Conservation (phyloP, 2,888 invertebrate genomes). For the Athripsodes cinereus region DNA sequence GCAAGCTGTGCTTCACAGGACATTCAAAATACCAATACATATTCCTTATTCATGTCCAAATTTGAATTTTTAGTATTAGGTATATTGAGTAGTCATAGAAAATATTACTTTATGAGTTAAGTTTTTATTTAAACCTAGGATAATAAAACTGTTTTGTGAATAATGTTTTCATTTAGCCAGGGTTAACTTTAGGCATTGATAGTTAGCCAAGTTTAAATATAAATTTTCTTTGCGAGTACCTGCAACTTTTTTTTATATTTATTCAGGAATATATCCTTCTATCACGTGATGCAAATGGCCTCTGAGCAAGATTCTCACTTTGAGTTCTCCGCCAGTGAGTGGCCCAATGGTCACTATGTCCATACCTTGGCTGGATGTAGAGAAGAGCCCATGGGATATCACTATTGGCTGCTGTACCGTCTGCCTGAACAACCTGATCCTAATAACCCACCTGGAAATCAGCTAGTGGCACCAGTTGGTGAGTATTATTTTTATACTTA, state of each 20-base stretch:
- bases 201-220: too few species aligned
- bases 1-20: too few species aligned
- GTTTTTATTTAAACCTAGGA: too few species aligned
- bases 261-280: constrained; percentile 56
- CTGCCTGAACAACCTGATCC: constrained; percentile 76
- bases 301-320: constrained; percentile 69
- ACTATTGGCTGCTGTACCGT: constrained; percentile 84
- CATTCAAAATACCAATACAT: too few species aligned
- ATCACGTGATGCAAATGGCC: constrained; percentile 76
- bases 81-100: too few species aligned
- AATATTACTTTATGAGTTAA: too few species aligned
- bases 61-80: too few species aligned
- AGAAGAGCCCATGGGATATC: constrained; percentile 78
- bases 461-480: constrained; percentile 85
- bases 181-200: too few species aligned
- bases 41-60: too few species aligned
- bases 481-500: constrained; percentile 33
- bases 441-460: constrained; percentile 75
- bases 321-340: constrained; percentile 76
- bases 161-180: too few species aligned
- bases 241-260: not conserved
- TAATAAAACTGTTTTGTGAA: too few species aligned
- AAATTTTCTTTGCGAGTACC: too few species aligned
- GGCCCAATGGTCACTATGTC: constrained; percentile 90
- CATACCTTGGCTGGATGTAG: constrained; percentile 77